Percentiles rank a stretch among this genome's conserved stretches.
These are phyloP conservation scores for Heterodera carotae DNA, from an alignment of 1,140 invertebrate genomes.

Conservation along the genomic window DNA sequence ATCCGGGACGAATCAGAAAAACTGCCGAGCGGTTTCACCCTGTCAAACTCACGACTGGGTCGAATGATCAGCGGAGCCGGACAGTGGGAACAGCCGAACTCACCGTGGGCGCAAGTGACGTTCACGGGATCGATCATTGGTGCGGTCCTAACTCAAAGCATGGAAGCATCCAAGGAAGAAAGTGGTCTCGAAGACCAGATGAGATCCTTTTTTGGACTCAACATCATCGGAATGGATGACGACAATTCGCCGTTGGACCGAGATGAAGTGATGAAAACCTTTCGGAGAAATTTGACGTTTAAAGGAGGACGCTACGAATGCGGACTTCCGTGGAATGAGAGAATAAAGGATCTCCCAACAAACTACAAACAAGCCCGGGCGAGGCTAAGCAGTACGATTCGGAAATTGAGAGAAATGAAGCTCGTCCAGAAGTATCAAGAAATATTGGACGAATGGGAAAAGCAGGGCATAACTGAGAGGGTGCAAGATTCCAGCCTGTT, in stretches of 20 bases:
- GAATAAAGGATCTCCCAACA: neutral
- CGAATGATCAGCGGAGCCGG: neutral
- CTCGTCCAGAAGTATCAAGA: slow-evolving; percentile 9
- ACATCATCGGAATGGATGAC: slow-evolving; percentile 1
- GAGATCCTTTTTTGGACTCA: slow-evolving; percentile 9
- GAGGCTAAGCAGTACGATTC: slow-evolving; percentile 7
- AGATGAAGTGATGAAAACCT: neutral
- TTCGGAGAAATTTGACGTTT: neutral
- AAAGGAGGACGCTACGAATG: neutral
- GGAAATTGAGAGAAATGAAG: neutral
- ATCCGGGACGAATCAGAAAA: no score
- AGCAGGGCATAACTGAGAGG: slow-evolving; percentile 14
- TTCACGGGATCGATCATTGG: neutral
- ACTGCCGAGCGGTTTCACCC: no score
- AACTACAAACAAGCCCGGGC: slow-evolving; percentile 6
- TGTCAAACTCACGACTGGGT: neutral
- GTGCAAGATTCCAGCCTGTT: neutral
- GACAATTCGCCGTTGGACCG: slow-evolving; percentile 13
- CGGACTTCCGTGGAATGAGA: slow-evolving; percentile 15
- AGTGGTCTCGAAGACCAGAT: neutral
- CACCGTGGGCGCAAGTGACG: neutral
- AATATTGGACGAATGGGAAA: neutral
- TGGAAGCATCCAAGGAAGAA: neutral
- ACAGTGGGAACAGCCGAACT: neutral
- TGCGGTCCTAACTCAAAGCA: neutral